Percentiles rank a stretch among this genome's conserved stretches.
phyloP scores from a whole-genome alignment of 2,113 vertebrate genomes.

The Budorcas taxicolor region DNA sequence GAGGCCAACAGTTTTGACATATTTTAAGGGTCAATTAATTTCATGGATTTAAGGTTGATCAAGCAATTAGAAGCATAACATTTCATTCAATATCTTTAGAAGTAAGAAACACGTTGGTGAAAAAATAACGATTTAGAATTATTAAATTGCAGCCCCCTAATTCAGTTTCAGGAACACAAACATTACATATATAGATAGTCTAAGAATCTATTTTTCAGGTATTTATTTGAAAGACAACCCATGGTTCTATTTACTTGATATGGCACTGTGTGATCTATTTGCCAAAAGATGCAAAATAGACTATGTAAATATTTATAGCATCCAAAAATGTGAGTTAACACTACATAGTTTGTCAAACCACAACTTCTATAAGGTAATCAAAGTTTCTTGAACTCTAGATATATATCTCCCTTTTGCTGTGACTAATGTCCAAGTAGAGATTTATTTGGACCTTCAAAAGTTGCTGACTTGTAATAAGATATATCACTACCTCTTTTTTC shows the following conservation, averaged over 20 bases:
- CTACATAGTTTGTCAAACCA: neutral
- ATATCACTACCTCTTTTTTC: neutral
- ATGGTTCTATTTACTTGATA: neutral
- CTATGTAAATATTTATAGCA: neutral
- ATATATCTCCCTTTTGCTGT: neutral
- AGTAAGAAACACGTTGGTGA: neutral
- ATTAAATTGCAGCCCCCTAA: neutral
- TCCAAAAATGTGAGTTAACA: neutral
- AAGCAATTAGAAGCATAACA: neutral
- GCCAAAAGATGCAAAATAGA: neutral
- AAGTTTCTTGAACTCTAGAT: neutral
- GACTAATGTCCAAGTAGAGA: neutral
- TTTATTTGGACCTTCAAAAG: neutral
- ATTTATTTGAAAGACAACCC: neutral
- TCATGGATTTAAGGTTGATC: neutral
- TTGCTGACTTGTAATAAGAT: neutral
- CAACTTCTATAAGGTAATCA: neutral
- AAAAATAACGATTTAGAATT: neutral
- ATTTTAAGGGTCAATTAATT: neutral
- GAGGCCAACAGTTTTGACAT: neutral
- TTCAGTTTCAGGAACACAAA: neutral
- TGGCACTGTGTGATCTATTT: neutral
- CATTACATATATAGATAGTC: neutral
- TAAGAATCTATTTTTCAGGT: neutral
- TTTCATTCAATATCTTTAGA: neutral